These are phyloP conservation scores for Phallusia fumigata DNA, from an alignment of 23 tunicate genomes.

Conservation along the genomic window DNA sequence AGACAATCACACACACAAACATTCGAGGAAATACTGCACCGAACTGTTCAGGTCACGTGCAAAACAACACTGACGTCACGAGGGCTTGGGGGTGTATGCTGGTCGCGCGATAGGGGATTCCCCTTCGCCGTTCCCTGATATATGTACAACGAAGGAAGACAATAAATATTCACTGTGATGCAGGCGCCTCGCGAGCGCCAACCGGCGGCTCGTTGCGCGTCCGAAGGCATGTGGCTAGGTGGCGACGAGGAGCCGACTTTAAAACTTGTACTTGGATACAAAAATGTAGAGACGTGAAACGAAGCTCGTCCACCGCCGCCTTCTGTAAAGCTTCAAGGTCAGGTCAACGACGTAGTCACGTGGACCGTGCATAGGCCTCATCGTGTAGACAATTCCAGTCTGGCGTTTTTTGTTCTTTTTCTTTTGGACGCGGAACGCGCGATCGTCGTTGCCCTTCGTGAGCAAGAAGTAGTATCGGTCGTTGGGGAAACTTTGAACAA, in stretches of 20 bases:
- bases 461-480: conserved; percentile 71
- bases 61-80: conserved; percentile 7
- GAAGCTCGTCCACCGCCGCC: conserved; percentile 64
- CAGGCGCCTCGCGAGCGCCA: neutral
- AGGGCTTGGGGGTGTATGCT: neutral
- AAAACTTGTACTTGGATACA: conserved; percentile 62
- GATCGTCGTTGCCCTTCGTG: conserved; percentile 75
- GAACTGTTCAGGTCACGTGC: neutral
- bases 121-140: conserved; percentile 9
- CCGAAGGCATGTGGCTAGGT: conserved; percentile 10
- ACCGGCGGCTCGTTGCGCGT: neutral
- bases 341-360: conserved; percentile 75
- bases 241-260: neutral
- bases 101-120: neutral
- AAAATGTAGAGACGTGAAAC: conserved; percentile 74
- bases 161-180: conserved; percentile 13
- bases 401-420: conserved; percentile 41
- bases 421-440: conserved; percentile 51
- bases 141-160: conserved; percentile 3
- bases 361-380: conserved; percentile 57
- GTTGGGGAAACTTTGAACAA: conserved; percentile 37
- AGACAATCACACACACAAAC: too few relatives aligned
- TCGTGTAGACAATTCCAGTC: conserved; percentile 75
- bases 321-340: conserved; percentile 67
- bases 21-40: neutral